Evolutionary conservation across 2,888 invertebrate species (phyloP).

Genomic region (Archaeoteleia sp.): DNA sequence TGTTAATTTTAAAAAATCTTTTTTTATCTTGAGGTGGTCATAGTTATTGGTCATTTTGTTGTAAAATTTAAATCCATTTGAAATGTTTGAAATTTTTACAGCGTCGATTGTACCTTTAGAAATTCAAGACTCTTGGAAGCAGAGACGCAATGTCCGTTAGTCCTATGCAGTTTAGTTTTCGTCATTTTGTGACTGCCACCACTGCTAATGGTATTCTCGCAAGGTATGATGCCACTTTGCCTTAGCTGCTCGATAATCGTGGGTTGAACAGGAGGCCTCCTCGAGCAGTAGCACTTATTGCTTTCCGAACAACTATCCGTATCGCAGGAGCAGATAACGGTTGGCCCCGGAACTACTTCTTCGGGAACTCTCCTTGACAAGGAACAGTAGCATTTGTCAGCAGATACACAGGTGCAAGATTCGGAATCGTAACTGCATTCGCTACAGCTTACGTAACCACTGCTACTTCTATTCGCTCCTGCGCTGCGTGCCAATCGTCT

Average conservation of each 20-base stretch:
- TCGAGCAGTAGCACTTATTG: conserved; percentile 88
- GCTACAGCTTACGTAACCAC: conserved; percentile 88
- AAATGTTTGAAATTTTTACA: too few relatives aligned
- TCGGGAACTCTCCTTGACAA: conserved; percentile 71
- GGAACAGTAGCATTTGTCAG: conserved; percentile 92
- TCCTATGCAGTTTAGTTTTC: conserved; percentile 55
- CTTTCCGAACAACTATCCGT: conserved; percentile 91
- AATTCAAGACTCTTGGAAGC: conserved; percentile 72
- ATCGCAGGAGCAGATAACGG: conserved; percentile 83
- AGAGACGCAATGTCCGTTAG: conserved; percentile 57
- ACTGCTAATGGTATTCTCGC: conserved; percentile 69
- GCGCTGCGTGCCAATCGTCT: conserved; percentile 41
- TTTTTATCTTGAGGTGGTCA: too few relatives aligned
- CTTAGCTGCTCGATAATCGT: conserved; percentile 76
- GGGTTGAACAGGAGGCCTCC: conserved; percentile 69
- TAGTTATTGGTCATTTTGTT: too few relatives aligned
- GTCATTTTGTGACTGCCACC: conserved; percentile 63
- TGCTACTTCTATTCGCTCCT: conserved; percentile 75
- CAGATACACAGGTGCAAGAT: conserved; percentile 84
- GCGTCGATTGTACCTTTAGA: conserved; percentile 67
- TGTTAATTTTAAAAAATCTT: too few relatives aligned
- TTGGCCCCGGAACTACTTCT: conserved; percentile 69
- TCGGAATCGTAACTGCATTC: conserved; percentile 92
- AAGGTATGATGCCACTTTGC: conserved; percentile 76
- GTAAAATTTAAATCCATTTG: neutral